Base-by-base conservation (phyloP, 2,113 vertebrate species). In the Euleptes europaea region DNA sequence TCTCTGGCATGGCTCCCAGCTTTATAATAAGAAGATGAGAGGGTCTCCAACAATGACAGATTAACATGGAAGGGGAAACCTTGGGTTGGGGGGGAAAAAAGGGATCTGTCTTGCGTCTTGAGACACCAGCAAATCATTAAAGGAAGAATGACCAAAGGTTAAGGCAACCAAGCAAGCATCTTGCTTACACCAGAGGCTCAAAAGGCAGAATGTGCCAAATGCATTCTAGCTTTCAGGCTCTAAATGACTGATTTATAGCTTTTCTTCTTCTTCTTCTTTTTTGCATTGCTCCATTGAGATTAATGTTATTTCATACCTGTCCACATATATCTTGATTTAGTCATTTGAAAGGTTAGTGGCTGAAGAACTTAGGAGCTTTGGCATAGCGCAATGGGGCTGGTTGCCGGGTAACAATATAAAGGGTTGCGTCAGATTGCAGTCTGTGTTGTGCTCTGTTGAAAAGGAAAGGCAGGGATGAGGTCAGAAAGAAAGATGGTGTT, bases 361-460 rank as follows among this genome's bases (percentile, higher is more conserved):
- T 87, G 78, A 78, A 88, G 73, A 90, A 90, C 80, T 88, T 89
- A 82, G 82, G 44, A 91, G 49, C 80, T 92, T 82, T 87, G 80
- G 65, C 67, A 89, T 84, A 93, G 76, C 82, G 84, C 84, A 84
- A 78, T 85, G 86, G 60, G 87, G 84, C 78, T 44, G 83, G 94
- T 93, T 95, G 94, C 94, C 88, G 90, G 73, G 94, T 92, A 94
- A 94, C 90, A 0, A 84, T 91, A 91, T 85, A 81, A 93, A 88
- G 31, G 60, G 54, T 74, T 91, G 33, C 0, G 0, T 92, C 83
- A 89, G 26, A 65, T 71, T 86, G 83, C 65, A 82, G 78, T 33
- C 7, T 84, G 80, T 89, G 60, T 91, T 70, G 79, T 74, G 71
- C 28, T 86, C 60, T 76, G 91, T 86, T 75, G 70, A 86, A 77